Evolutionary conservation across 2,113 vertebrate genomes (phyloP), one percentile per base, ranked within the genome.

Genomic region (Istiophorus platypterus): DNA sequence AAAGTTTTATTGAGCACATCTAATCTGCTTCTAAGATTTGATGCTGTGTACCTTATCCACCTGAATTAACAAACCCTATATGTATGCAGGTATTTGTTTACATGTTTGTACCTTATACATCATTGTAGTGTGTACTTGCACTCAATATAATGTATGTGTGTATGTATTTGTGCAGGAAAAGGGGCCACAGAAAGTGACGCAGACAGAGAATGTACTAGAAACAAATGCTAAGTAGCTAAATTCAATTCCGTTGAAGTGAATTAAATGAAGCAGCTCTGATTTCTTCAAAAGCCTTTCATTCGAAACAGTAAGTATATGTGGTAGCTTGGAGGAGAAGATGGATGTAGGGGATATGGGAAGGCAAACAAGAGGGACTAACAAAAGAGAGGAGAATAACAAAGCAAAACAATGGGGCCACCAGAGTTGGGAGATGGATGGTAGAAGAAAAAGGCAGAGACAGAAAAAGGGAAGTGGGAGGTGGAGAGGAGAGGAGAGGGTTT

Each of bases 331-430:
- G 29, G 62, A 61, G 65, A 59, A 84, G 88, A 92, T 81, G 82
- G 84, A 93, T 89, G 80, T 57, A 63, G 82, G 70, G 74, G 58
- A 90, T 67, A 79, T 54, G 76, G 54, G 66, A 85, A 88, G 81
- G 72, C 88, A 92, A 93, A 93, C 88, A 91, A 84, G 77, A 62
- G 75, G 69, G 86, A 75, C 17, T 69, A 84, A 87, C 76, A 86
- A 90, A 90, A 87, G 70, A 83, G 57, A 70, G 62, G 57, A 78
- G 68, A 49, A 88, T 78, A 92, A 93, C 85, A 89, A 85, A 89
- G 71, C 37, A 84, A 84, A 91, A 90, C 86, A 87, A 91, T 80
- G 81, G 72, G 75, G 76, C 75, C 81, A 69, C 39, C 65, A 18
- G 82, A 80, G 80, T 64, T 70, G 78, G 69, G 83, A 85, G 89